Evolutionary conservation across 2,888 invertebrate genomes (phyloP).

Genomic region (Oxytorus armatus): DNA sequence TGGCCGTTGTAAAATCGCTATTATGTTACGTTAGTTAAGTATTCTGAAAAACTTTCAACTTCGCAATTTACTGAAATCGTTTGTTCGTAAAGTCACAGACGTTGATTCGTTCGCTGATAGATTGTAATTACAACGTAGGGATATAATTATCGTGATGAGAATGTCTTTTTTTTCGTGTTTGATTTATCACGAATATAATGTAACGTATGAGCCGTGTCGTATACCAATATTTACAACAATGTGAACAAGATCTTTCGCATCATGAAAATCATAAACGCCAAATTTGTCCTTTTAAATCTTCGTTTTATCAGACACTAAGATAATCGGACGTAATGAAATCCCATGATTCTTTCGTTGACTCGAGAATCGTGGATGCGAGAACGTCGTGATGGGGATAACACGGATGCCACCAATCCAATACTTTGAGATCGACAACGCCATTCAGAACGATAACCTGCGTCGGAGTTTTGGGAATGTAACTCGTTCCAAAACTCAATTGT

Average conservation of each 20-base stretch:
- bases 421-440: conserved; percentile 85
- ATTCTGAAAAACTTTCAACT: too few species aligned
- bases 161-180: neutral
- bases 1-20: too few species aligned
- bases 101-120: too few species aligned
- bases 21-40: too few species aligned
- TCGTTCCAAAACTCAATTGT: conserved; percentile 86
- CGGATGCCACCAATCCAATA: conserved; percentile 90
- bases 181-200: conserved; percentile 4
- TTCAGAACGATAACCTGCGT: conserved; percentile 84
- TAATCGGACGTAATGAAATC: conserved; percentile 66
- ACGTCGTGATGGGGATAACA: conserved; percentile 84
- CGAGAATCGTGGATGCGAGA: conserved; percentile 74
- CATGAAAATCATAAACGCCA: conserved; percentile 12
- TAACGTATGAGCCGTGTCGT: neutral
- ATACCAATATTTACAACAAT: neutral
- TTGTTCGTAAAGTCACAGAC: too few species aligned
- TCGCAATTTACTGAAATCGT: too few species aligned
- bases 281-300: conserved; percentile 12
- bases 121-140: neutral
- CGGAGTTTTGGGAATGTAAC: conserved; percentile 81
- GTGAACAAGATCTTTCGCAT: neutral
- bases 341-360: conserved; percentile 76
- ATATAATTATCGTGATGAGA: neutral
- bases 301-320: conserved; percentile 46